Conservation (phyloP, 53 echinoderm and acorn worm genomes). For the Paracentrotus lividus region DNA sequence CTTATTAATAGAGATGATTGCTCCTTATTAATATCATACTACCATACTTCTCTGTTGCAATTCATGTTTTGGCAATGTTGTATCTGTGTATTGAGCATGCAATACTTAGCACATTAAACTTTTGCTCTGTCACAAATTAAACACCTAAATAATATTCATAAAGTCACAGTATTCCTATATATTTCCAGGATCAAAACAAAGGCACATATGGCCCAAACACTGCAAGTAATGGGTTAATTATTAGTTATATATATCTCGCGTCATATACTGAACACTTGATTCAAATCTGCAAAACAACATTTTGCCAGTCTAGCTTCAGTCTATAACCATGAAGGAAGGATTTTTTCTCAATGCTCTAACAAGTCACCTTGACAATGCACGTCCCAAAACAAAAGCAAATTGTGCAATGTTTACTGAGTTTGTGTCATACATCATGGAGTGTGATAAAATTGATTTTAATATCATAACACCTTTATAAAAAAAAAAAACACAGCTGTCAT, state of each 20-base stretch:
- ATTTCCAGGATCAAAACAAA: background rate
- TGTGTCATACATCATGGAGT: background rate
- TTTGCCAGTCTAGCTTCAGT: background rate
- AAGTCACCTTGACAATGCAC: background rate
- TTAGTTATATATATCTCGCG: background rate
- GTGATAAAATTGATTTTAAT: background rate
- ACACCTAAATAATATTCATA: too few species aligned
- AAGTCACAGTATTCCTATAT: too few species aligned
- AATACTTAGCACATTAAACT: too few species aligned
- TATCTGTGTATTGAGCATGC: too few species aligned
- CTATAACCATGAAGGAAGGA: too few species aligned
- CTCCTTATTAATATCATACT: too few species aligned
- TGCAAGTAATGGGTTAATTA: background rate
- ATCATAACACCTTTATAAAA: background rate
- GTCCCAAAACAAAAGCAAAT: background rate
- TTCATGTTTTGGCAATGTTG: too few species aligned
- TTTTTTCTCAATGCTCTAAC: too few species aligned
- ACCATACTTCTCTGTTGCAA: too few species aligned
- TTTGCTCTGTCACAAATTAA: too few species aligned
- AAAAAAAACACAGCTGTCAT: conserved; percentile 6
- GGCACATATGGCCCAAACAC: background rate
- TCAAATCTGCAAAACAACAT: background rate
- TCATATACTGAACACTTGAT: background rate
- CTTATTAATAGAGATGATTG: background rate
- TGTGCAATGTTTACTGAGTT: conserved; percentile 22